Percentiles rank a stretch among this genome's conserved stretches.
Conservation (phyloP, 2,888 invertebrate species). For the Scaptomyza flava region DNA sequence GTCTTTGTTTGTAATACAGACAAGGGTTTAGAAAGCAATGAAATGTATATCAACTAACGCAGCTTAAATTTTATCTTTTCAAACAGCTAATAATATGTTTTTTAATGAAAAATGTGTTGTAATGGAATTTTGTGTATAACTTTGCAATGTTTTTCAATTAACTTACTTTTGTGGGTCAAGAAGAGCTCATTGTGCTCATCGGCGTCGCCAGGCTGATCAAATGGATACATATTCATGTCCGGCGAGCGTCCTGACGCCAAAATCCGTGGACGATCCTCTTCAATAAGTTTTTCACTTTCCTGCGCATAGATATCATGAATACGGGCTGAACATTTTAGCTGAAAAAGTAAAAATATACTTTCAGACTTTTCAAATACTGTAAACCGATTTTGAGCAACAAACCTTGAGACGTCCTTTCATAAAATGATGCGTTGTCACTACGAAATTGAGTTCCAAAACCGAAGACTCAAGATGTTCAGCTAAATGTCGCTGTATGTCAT, state of each 20-base stretch:
- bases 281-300: constrained; percentile 82
- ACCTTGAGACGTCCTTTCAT: constrained; percentile 83
- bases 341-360: background rate
- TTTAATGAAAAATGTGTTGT: no score
- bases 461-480: constrained; percentile 82
- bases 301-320: constrained; percentile 84
- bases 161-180: constrained; percentile 83
- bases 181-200: constrained; percentile 83
- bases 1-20: no score
- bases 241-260: constrained; percentile 84
- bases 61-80: no score
- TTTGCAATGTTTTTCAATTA: background rate
- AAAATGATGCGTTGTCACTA: constrained; percentile 82
- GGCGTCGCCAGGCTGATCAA: constrained; percentile 80
- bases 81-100: no score
- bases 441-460: constrained; percentile 82
- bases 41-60: no score
- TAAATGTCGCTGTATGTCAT: constrained; percentile 81
- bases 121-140: no score
- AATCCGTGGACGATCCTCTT: constrained; percentile 84
- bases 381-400: background rate
- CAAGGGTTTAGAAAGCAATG: no score
- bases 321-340: constrained; percentile 83
- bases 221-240: constrained; percentile 83
- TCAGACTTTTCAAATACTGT: no score